Base-by-base conservation (phyloP, 2,113 vertebrate species). In the Tricholaema leucomelas region DNA sequence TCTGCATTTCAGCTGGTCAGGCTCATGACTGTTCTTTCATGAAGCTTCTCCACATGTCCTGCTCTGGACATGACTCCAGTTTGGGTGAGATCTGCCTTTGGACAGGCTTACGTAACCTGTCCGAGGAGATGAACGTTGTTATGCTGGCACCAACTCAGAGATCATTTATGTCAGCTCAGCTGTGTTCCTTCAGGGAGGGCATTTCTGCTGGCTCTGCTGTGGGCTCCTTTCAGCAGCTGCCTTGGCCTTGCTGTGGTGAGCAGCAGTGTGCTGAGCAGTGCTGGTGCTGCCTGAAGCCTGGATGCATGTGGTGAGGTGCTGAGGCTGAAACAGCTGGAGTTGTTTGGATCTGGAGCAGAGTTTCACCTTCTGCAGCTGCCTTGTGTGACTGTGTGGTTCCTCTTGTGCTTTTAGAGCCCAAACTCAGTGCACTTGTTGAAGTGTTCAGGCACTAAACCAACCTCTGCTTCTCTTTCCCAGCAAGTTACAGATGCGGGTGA, bases 401-500 rank as follows among this genome's bases (percentile, higher is more conserved):
- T 73, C 36, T 58, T 50, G 6, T 40, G 30, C 74, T 76, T 91
- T 73, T 56, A 38, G 46, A 27, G 18, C 85, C 85, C 36, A 71
- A 30, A 88, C 15, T 70, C 11, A 7, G 35, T 75, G 7, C 18
- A 14, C 76, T 27, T 31, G 11, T 5, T 58, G 25, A 79, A 85
- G 30, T 1, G 1, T 73, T 83, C 63, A 28, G 48, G 25, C 54
- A 67, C 18, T 79, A 35, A 56, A 78, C n/a, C 40, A 87, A 71
- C 31, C 3, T 16, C 18, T 85, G 20, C 92, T 77, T 65, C 23
- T 90, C 36, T 65, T 94, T 95, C 81, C 33, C 91, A 96, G 96
- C 94, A 91, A 97, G 89, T 98, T 98, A 98, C 98, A 98, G 98
- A 99, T 99, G 99, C 98, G 98, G 97, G 98, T 99, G 87, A 99